Percentiles rank a stretch among this genome's conserved stretches.
These are phyloP conservation scores for Drosophila imparisetae DNA, from an alignment of 2,888 invertebrate genomes.

Conservation along the genomic window DNA sequence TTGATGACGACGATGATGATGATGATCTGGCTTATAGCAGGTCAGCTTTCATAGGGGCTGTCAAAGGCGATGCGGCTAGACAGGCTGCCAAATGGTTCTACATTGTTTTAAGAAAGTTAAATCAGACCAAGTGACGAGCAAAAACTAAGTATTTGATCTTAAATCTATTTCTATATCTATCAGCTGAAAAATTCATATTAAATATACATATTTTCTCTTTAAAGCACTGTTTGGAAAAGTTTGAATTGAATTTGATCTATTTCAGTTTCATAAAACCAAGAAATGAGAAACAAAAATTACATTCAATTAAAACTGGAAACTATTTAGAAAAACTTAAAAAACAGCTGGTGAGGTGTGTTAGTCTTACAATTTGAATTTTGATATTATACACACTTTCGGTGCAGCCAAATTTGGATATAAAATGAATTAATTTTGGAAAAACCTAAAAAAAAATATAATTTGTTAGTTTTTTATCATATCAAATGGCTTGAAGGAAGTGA, in stretches of 20 bases:
- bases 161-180: background rate
- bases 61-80: constrained; percentile 34
- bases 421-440: too few relatives aligned
- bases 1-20: constrained; percentile 22
- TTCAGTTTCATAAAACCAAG: background rate
- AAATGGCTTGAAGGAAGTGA: background rate
- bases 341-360: background rate
- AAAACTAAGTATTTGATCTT: background rate
- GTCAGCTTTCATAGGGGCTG: constrained; percentile 58
- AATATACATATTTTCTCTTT: background rate
- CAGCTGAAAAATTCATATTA: background rate
- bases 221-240: background rate
- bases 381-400: background rate
- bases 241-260: background rate
- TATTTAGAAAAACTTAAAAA: background rate
- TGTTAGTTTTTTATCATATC: background rate
- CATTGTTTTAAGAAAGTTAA: background rate
- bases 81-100: constrained; percentile 20
- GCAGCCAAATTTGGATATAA: background rate
- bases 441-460: background rate
- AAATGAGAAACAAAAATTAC: background rate
- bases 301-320: background rate
- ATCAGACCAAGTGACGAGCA: background rate
- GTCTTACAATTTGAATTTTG: background rate
- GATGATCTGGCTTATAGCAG: constrained; percentile 74